phyloP scores from a whole-genome alignment of 2,113 vertebrate genomes.

The Stegastes partitus region DNA sequence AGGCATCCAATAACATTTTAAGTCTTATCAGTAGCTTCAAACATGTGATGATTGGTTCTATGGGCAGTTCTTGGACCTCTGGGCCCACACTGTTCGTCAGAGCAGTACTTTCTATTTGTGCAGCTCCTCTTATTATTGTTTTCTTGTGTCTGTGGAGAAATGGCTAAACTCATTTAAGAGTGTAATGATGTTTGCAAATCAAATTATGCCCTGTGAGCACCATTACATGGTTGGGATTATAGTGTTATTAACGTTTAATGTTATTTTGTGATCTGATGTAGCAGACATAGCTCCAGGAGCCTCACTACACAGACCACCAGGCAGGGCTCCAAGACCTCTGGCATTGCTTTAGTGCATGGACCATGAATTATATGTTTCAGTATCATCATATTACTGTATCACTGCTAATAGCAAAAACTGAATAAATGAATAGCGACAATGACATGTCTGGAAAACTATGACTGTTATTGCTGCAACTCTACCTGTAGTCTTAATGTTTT shows the following conservation, averaged over 20 bases:
- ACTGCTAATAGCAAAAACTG: too few relatives aligned
- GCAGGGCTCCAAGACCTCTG: too few relatives aligned
- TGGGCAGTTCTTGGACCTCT: neutral
- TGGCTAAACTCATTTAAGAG: slow-evolving; percentile 2
- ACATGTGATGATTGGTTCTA: neutral
- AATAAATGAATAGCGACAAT: too few relatives aligned
- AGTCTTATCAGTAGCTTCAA: neutral
- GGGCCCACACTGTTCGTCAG: neutral
- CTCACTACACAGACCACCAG: too few relatives aligned
- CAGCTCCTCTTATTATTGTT: neutral
- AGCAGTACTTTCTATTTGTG: neutral
- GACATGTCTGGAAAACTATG: too few relatives aligned
- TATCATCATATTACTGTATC: too few relatives aligned
- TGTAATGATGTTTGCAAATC: slow-evolving; percentile 15
- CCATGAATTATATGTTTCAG: neutral
- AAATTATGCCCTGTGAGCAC: neutral
- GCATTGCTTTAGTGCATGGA: too few relatives aligned
- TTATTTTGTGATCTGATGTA: neutral
- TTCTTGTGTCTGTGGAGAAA: slow-evolving; percentile 1
- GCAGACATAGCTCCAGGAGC: neutral
- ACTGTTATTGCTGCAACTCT: too few relatives aligned
- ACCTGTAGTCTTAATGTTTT: too few relatives aligned
- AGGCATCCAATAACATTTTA: neutral
- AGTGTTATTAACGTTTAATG: slow-evolving; percentile 9
- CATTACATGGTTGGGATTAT: neutral